These are phyloP conservation scores for Drosophila aff. DNA, from an alignment of 1,140 invertebrate genomes.

Conservation along the genomic window DNA sequence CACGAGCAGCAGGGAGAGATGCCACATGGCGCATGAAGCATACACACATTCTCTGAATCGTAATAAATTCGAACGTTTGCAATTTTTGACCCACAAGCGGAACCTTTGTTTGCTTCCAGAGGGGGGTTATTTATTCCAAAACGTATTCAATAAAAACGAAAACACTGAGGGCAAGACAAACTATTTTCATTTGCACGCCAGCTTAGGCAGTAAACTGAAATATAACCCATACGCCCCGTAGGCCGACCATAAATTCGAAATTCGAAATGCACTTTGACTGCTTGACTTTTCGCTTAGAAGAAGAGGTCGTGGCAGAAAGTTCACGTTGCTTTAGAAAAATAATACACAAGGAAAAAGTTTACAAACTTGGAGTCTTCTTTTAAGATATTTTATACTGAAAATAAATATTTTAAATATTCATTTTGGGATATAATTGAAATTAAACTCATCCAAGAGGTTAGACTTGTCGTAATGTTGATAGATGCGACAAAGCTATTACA, in stretches of 20 bases:
- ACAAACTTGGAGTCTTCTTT: background rate
- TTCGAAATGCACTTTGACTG: slow-evolving; percentile 74
- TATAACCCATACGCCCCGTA: slow-evolving; percentile 66
- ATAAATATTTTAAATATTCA: background rate
- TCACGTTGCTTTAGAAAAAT: slow-evolving; percentile 5
- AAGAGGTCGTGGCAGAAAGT: slow-evolving; percentile 47
- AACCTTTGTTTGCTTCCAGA: slow-evolving; percentile 1
- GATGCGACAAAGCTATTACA: background rate
- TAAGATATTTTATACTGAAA: background rate
- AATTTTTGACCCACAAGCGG: slow-evolving; percentile 45
- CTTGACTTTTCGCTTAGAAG: slow-evolving; percentile 66
- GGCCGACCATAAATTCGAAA: slow-evolving; percentile 53
- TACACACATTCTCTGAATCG: slow-evolving; percentile 3
- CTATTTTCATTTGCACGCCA: slow-evolving; percentile 57
- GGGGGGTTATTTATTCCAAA: slow-evolving; percentile 12
- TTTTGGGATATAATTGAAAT: too few relatives aligned
- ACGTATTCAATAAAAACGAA: slow-evolving; percentile 38
- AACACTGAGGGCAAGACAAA: slow-evolving; percentile 21
- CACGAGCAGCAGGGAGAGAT: slow-evolving; percentile 16
- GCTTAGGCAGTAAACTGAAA: slow-evolving; percentile 43
- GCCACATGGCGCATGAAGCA: slow-evolving; percentile 5
- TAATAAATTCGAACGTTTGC: slow-evolving; percentile 54
- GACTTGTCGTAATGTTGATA: too few relatives aligned
- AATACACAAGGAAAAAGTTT: background rate
- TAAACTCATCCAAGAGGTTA: too few relatives aligned